Percentiles rank a stretch among this genome's conserved stretches.
Conservation (phyloP, 2,113 vertebrate species). For the Peromyscus californicus region DNA sequence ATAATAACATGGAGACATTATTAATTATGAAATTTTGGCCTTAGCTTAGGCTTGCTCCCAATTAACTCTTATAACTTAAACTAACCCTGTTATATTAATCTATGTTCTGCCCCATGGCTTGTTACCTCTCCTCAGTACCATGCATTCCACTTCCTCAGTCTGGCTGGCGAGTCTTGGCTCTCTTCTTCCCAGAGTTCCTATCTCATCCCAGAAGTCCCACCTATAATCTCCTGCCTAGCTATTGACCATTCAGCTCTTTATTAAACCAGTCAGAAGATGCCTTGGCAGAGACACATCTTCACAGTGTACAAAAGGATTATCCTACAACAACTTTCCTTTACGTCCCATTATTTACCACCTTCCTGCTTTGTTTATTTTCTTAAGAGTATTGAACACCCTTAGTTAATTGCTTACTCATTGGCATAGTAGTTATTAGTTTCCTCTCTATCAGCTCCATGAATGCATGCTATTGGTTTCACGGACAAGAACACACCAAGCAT, state of each 20-base stretch:
- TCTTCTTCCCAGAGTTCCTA: not conserved
- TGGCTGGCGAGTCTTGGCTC: not conserved
- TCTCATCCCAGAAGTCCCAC: not conserved
- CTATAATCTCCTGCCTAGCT: not conserved
- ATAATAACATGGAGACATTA: not conserved
- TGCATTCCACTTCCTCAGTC: not conserved
- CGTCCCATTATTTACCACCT: not conserved
- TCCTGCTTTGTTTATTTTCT: slow-evolving; percentile 43
- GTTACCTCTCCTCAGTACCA: not conserved
- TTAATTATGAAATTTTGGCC: not conserved
- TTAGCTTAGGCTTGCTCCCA: not conserved
- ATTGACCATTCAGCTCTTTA: not conserved
- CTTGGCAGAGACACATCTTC: not conserved
- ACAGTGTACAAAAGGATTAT: not conserved
- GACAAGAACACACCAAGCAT: not conserved
- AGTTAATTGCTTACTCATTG: not conserved
- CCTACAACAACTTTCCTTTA: not conserved
- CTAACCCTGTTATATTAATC: not conserved
- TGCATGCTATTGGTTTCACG: not conserved
- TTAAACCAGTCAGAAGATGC: not conserved
- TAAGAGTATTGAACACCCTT: not conserved
- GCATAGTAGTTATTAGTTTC: not conserved
- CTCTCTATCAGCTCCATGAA: not conserved
- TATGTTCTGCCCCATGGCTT: not conserved
- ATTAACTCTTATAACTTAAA: not conserved